Evolutionary conservation across 2,888 invertebrate species (phyloP).

Genomic region (Nemotelus nigrinus): DNA sequence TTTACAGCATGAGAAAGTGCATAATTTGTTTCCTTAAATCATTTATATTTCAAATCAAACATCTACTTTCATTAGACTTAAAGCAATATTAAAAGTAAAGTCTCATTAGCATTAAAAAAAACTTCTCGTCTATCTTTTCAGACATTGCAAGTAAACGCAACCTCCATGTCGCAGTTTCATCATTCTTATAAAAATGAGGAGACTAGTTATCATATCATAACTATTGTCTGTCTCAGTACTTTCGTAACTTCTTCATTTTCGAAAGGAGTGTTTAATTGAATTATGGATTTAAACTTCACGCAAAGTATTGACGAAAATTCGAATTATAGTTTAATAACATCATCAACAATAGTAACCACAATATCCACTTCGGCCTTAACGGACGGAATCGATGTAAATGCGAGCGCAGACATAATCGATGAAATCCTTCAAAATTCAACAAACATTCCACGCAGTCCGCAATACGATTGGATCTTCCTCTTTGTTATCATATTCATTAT

Average conservation of each 20-base stretch:
- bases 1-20: too few species aligned
- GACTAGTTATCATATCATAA: not conserved
- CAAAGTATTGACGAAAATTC: slow-evolving; percentile 20
- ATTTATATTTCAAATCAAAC: too few species aligned
- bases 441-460: not conserved
- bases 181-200: not conserved
- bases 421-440: slow-evolving; percentile 10
- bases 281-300: slow-evolving; percentile 34
- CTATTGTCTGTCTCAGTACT: not conserved
- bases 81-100: too few species aligned
- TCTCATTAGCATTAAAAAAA: too few species aligned
- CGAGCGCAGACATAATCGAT: not conserved
- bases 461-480: slow-evolving; percentile 83
- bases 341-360: not conserved
- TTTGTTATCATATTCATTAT: slow-evolving; percentile 87
- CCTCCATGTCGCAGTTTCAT: too few species aligned
- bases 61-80: too few species aligned
- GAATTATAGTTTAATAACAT: slow-evolving; percentile 34
- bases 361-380: not conserved
- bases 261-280: slow-evolving; percentile 9
- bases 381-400: not conserved
- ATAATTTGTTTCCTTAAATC: too few species aligned
- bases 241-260: slow-evolving; percentile 23
- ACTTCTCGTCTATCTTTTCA: too few species aligned
- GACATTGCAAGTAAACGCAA: too few species aligned